Percentiles rank a stretch among this genome's conserved stretches.
phyloP scores from a whole-genome alignment of 2,888 invertebrate genomes.

The Cheilosia impressa region DNA sequence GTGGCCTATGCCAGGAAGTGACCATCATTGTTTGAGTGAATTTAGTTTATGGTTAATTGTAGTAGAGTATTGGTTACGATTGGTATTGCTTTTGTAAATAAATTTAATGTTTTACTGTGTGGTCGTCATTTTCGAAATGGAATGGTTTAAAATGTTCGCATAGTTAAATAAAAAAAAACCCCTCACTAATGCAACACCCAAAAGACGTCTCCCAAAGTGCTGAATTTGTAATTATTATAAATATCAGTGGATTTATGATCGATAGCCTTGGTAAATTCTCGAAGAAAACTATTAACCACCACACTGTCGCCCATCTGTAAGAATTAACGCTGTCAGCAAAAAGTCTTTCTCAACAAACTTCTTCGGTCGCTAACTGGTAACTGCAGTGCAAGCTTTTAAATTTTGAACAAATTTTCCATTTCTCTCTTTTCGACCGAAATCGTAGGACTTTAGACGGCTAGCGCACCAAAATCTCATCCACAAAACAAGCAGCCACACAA shows the following conservation, averaged over 20 bases:
- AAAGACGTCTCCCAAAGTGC: not conserved
- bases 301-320: not conserved
- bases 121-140: too few relatives aligned
- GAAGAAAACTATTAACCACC: constrained; percentile 18
- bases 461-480: constrained; percentile 22
- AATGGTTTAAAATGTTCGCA: too few relatives aligned
- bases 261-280: constrained; percentile 1
- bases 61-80: not conserved
- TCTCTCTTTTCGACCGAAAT: not conserved
- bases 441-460: constrained; percentile 16
- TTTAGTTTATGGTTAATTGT: not conserved
- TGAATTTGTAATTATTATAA: not conserved
- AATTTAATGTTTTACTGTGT: not conserved
- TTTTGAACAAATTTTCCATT: constrained; percentile 12
- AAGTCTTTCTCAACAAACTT: constrained; percentile 34
- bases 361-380: constrained; percentile 30
- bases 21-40: not conserved
- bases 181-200: not conserved
- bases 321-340: constrained; percentile 34
- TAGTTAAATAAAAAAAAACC: not conserved
- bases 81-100: constrained; percentile 28
- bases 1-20: constrained; percentile 84
- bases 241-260: constrained; percentile 21
- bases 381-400: constrained; percentile 24
- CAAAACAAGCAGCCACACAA: constrained; percentile 48